These are phyloP conservation scores for Rostratula benghalensis DNA, from an alignment of 2,113 vertebrate species.

Conservation along the genomic window DNA sequence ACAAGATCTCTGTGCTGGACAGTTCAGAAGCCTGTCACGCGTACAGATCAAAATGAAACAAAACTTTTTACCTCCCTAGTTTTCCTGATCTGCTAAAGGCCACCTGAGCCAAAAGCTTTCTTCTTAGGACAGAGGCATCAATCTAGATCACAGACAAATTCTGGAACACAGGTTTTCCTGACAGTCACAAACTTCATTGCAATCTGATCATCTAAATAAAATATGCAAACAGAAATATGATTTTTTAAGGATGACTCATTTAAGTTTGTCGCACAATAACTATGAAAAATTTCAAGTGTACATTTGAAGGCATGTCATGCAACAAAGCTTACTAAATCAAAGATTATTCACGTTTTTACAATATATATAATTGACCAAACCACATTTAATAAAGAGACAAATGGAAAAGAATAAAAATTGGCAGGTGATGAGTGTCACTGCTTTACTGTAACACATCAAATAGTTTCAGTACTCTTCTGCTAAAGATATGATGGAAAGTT, in stretches of 20 bases:
- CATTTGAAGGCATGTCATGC: not conserved
- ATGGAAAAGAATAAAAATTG: not conserved
- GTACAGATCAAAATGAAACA: not conserved
- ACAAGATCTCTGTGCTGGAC: not conserved
- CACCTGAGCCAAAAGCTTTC: not conserved
- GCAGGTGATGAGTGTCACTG: not conserved
- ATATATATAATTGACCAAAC: not conserved
- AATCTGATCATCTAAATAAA: not conserved
- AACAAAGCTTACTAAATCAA: not conserved
- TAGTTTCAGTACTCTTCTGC: slow-evolving; percentile 21
- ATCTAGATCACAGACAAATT: not conserved
- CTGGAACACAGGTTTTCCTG: not conserved
- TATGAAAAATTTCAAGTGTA: not conserved
- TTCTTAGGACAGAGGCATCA: not conserved
- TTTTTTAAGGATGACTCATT: not conserved
- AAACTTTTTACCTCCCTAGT: not conserved
- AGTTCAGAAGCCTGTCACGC: not conserved
- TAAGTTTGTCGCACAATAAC: not conserved
- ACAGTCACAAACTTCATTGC: not conserved
- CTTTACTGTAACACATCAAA: slow-evolving; percentile 49
- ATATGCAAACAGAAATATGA: not conserved
- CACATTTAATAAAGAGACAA: not conserved
- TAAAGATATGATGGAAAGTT: slow-evolving; percentile 27
- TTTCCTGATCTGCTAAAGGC: not conserved
- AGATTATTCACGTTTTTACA: not conserved